phyloP scores from a whole-genome alignment of 2,888 invertebrate genomes.

The Athalia circularis region DNA sequence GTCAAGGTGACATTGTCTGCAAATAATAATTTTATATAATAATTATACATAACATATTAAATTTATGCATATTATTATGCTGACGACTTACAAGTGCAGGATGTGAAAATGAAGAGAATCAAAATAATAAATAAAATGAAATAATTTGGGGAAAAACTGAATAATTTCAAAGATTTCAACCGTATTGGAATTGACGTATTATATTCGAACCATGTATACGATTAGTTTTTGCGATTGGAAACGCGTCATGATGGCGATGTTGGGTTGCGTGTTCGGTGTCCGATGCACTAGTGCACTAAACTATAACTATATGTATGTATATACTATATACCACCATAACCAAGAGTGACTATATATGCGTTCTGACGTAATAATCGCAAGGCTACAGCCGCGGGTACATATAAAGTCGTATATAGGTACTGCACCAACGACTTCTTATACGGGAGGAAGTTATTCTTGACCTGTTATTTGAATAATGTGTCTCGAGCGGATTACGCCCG shows the following conservation, averaged over 20 bases:
- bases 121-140: too few species aligned
- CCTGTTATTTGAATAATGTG: constrained; percentile 51
- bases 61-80: too few species aligned
- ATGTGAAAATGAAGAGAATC: too few species aligned
- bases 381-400: constrained; percentile 36
- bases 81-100: too few species aligned
- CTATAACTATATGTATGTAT: too few species aligned
- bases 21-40: too few species aligned
- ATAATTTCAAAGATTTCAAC: not conserved
- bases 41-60: too few species aligned
- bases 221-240: constrained; percentile 23
- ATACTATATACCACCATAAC: too few species aligned
- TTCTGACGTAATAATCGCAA: constrained; percentile 46
- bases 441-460: constrained; percentile 54
- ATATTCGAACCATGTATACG: not conserved
- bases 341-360: constrained; percentile 16
- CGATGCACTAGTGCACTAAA: constrained; percentile 43
- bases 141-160: not conserved
- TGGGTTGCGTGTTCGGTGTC: not conserved
- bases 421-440: constrained; percentile 45
- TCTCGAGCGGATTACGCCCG: constrained; percentile 24
- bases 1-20: too few species aligned
- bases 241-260: not conserved
- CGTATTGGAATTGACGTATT: too few species aligned
- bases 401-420: constrained; percentile 6